These are phyloP conservation scores for Holocentrus rufus DNA, from an alignment of 2,797 vertebrate genomes.

Conservation along the genomic window DNA sequence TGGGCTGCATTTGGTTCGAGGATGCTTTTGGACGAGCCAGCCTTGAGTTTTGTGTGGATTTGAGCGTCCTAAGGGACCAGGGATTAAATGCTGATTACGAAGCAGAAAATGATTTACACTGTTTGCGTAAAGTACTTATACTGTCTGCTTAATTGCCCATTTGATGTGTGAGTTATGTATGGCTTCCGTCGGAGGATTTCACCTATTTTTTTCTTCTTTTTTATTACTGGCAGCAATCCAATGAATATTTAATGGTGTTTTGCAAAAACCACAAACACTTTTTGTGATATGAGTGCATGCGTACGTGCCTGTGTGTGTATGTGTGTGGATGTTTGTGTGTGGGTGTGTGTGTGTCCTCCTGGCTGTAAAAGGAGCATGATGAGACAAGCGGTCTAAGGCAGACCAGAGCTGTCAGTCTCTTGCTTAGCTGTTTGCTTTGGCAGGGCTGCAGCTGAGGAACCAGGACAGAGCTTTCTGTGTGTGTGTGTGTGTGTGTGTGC, in stretches of 20 bases:
- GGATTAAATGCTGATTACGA: constrained; percentile 44
- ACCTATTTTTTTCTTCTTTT: background rate
- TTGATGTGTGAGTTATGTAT: constrained; percentile 33
- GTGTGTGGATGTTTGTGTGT: constrained; percentile 15
- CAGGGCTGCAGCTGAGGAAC: constrained; percentile 6
- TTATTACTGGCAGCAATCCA: constrained; percentile 11
- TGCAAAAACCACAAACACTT: constrained; percentile 6
- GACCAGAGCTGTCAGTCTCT: constrained; percentile 26
- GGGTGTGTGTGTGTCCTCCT: constrained; percentile 7
- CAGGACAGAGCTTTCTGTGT: background rate
- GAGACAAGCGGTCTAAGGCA: constrained; percentile 1
- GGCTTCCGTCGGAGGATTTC: constrained; percentile 26
- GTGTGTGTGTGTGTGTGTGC: constrained; percentile 6
- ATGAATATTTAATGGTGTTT: constrained; percentile 38
- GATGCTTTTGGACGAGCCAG: background rate
- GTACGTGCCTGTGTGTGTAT: background rate
- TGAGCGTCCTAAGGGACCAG: constrained; percentile 24
- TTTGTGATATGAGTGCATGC: constrained; percentile 5
- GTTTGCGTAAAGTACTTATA: constrained; percentile 35
- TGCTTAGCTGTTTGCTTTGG: constrained; percentile 32
- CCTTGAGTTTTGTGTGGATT: background rate
- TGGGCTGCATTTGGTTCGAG: background rate
- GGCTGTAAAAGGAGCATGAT: constrained; percentile 21
- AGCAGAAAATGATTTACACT: constrained; percentile 35
- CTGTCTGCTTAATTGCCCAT: constrained; percentile 33